Conservation (phyloP, 2,888 invertebrate species). For the Parapristionchus giblindavisi region DNA sequence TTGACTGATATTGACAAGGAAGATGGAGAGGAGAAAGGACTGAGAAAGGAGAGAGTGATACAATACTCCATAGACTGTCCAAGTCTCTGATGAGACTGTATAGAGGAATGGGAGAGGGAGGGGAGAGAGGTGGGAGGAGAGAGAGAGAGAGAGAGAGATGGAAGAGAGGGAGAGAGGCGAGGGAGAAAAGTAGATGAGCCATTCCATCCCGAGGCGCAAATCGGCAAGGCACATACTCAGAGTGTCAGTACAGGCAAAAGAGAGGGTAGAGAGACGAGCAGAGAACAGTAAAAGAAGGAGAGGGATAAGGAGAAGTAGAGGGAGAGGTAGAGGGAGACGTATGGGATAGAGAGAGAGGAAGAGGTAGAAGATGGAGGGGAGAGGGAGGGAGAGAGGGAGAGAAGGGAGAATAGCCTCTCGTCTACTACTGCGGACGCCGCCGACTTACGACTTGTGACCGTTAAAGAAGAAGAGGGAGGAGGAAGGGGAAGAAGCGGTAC, state of each 20-base stretch:
- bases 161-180: constrained; percentile 19
- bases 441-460: too few species aligned
- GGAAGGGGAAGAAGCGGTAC: too few species aligned
- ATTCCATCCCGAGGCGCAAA: constrained; percentile 24
- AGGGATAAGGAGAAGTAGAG: constrained; percentile 6
- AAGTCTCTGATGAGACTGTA: neutral
- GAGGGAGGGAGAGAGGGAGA: neutral
- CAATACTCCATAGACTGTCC: neutral
- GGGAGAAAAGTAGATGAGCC: constrained; percentile 21
- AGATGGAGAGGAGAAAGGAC: too few species aligned
- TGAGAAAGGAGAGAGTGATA: neutral
- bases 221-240: constrained; percentile 19
- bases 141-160: constrained; percentile 31
- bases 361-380: neutral
- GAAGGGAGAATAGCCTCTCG: constrained; percentile 3
- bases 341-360: neutral
- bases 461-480: too few species aligned
- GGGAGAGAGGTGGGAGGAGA: neutral
- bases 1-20: too few species aligned
- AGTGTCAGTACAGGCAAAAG: neutral
- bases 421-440: too few species aligned
- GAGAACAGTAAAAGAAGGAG: neutral
- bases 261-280: neutral
- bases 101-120: constrained; percentile 27
- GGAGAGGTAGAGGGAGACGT: neutral